phyloP scores from a whole-genome alignment of 2,113 vertebrate genomes.

The Suncus etruscus region DNA sequence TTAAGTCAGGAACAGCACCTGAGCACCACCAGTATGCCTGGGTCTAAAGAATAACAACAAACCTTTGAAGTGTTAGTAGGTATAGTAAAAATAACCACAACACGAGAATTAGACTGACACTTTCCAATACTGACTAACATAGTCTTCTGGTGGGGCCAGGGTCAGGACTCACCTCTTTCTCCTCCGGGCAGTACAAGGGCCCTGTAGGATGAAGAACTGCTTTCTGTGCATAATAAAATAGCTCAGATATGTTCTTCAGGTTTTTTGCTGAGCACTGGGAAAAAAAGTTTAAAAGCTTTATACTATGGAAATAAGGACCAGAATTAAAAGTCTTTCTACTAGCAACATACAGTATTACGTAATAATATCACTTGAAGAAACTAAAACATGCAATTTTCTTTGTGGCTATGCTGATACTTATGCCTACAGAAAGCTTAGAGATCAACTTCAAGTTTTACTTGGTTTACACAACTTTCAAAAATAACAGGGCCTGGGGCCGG shows the following conservation, averaged over 20 bases:
- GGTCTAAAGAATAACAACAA: background rate
- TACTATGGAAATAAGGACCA: slow-evolving; percentile 30
- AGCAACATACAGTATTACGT: background rate
- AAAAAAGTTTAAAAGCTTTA: slow-evolving; percentile 69
- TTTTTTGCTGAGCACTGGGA: slow-evolving; percentile 98
- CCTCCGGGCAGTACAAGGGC: slow-evolving; percentile 97
- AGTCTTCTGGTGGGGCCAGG: background rate
- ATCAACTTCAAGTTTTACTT: slow-evolving; percentile 5
- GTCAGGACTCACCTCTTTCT: slow-evolving; percentile 93
- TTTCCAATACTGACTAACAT: slow-evolving; percentile 9
- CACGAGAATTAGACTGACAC: background rate
- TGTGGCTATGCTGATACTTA: background rate
- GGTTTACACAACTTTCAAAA: background rate
- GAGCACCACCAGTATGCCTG: no score
- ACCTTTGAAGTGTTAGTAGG: slow-evolving; percentile 21
- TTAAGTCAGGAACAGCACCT: no score
- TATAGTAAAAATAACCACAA: background rate
- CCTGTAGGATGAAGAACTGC: slow-evolving; percentile 98
- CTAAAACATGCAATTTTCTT: slow-evolving; percentile 48
- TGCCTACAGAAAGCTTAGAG: slow-evolving; percentile 17
- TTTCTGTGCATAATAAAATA: slow-evolving; percentile 99
- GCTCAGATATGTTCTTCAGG: slow-evolving; percentile 99
- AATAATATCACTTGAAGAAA: slow-evolving; percentile 51
- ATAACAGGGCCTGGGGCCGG: no score
- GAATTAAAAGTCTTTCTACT: slow-evolving; percentile 40